These are phyloP conservation scores for Monopis laevigella DNA, from an alignment of 2,888 invertebrate species.

Conservation along the genomic window DNA sequence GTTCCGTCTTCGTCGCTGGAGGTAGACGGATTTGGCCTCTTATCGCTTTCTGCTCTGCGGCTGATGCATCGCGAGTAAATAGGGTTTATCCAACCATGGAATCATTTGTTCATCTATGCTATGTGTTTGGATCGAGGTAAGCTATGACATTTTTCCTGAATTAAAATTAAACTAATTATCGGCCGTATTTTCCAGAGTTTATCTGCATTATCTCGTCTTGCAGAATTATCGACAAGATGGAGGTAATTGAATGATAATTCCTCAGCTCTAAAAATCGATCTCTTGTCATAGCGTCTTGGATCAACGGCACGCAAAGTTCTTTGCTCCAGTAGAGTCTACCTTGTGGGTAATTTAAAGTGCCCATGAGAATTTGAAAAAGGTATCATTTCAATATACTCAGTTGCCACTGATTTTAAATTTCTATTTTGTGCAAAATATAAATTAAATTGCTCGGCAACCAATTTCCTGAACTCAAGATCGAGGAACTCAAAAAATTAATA, in stretches of 20 bases:
- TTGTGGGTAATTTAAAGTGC: slow-evolving; percentile 15
- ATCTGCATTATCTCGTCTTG: slow-evolving; percentile 12
- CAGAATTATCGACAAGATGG: slow-evolving; percentile 6
- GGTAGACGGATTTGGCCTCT: no score
- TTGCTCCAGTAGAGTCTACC: slow-evolving; percentile 16
- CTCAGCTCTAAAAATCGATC: slow-evolving; percentile 14
- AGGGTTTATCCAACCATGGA: no score
- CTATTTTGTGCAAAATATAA: slow-evolving; percentile 18
- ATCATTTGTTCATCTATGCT: no score
- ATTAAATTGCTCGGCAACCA: slow-evolving; percentile 18
- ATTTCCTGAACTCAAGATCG: slow-evolving; percentile 18
- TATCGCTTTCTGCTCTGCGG: no score
- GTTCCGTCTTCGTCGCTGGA: no score
- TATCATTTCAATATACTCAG: no score
- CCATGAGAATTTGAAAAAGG: slow-evolving; percentile 17
- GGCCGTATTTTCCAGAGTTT: slow-evolving; percentile 20
- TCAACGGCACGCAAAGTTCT: slow-evolving; percentile 13
- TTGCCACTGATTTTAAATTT: slow-evolving; percentile 16
- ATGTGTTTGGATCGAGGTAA: neutral
- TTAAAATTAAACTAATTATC: slow-evolving; percentile 16
- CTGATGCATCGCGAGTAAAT: no score
- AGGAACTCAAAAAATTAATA: slow-evolving; percentile 18
- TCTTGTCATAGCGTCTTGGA: slow-evolving; percentile 12
- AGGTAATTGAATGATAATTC: no score
- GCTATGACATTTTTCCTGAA: slow-evolving; percentile 15